phyloP scores from a whole-genome alignment of 2,113 vertebrate genomes.

The Dromiciops gliroides region DNA sequence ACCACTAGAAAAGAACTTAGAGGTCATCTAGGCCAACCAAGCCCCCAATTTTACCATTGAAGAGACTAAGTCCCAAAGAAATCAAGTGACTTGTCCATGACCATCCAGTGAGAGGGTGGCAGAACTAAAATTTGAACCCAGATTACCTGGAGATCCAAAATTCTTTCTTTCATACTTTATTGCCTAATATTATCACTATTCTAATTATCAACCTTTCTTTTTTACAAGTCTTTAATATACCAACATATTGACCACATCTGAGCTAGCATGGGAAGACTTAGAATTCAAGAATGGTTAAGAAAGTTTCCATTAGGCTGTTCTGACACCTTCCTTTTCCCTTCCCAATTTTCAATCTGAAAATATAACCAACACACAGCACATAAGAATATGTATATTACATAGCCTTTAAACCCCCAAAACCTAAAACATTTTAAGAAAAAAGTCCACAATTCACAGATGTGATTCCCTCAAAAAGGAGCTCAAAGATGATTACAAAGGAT shows the following conservation, averaged over 20 bases:
- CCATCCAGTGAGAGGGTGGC: not conserved
- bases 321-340: not conserved
- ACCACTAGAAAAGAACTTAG: not conserved
- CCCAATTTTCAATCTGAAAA: conserved; percentile 9
- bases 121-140: not conserved
- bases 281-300: not conserved
- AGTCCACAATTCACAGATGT: not conserved
- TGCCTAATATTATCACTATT: not conserved
- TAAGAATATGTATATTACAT: not conserved
- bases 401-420: not conserved
- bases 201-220: not conserved
- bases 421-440: conserved; percentile 20
- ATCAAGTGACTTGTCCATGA: not conserved
- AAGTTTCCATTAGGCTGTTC: not conserved
- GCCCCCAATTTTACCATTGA: not conserved
- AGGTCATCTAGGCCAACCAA: not conserved
- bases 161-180: not conserved
- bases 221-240: not conserved
- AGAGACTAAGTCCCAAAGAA: not conserved
- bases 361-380: not conserved
- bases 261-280: not conserved
- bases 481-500: conserved; percentile 7
- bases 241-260: not conserved
- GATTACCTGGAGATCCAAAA: not conserved
- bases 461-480: not conserved